Conservation (phyloP, 2,797 vertebrate species). For the Melanotaenia maccullochi region DNA sequence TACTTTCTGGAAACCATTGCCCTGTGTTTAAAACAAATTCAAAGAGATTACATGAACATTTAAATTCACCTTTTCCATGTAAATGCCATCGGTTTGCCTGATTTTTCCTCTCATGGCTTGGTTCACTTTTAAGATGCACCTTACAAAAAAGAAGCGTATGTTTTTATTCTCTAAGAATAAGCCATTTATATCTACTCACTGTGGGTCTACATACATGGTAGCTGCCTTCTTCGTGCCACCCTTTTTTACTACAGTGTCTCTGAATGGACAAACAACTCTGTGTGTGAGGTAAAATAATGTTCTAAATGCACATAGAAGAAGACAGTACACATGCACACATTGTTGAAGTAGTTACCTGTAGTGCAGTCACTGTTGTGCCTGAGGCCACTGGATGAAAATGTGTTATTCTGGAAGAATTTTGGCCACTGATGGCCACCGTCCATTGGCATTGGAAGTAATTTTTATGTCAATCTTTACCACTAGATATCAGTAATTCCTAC, state of each 20-base stretch:
- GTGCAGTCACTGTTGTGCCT: not conserved
- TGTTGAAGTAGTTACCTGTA: not conserved
- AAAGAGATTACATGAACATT: not conserved
- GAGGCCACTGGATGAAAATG: not conserved
- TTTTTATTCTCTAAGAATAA: not conserved
- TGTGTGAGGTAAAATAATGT: not conserved
- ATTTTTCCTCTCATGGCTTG: not conserved
- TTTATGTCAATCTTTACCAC: not conserved
- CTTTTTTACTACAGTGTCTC: no score
- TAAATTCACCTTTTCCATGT: not conserved
- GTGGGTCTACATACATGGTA: no score
- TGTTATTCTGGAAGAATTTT: not conserved
- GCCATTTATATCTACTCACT: not conserved
- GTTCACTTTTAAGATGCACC: not conserved
- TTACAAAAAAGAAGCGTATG: not conserved
- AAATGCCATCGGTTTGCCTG: not conserved
- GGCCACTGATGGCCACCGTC: not conserved
- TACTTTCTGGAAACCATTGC: not conserved
- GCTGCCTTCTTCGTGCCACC: no score
- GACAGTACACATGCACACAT: not conserved
- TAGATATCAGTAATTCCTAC: not conserved
- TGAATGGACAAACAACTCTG: no score
- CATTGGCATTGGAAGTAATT: not conserved
- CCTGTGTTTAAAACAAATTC: accelerated
- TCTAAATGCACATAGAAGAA: not conserved